A percentile compares a stretch with the other conserved stretches of the same genome.
Evolutionary conservation across 2,888 invertebrate species (phyloP).

Genomic region (Uloborus plumipes): DNA sequence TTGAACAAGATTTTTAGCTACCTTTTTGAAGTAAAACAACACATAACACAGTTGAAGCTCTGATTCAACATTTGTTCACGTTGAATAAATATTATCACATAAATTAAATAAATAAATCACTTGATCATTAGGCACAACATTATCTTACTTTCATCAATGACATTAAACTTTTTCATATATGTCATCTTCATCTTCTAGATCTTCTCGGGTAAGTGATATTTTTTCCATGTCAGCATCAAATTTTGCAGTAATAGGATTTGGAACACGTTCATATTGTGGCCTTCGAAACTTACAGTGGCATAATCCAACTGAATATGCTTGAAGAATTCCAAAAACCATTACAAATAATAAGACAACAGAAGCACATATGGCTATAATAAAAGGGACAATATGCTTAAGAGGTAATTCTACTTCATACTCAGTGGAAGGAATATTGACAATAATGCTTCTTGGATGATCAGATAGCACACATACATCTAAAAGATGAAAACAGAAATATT

Average conservation of each 20-base stretch:
- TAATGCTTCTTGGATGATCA: slow-evolving; percentile 40
- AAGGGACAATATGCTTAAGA: slow-evolving; percentile 44
- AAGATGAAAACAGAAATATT: slow-evolving; percentile 16
- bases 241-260: slow-evolving; percentile 34
- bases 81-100: slow-evolving; percentile 9
- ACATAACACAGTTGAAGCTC: slow-evolving; percentile 32
- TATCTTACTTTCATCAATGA: not conserved
- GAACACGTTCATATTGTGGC: slow-evolving; percentile 43
- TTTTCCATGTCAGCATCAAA: slow-evolving; percentile 58
- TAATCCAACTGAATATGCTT: slow-evolving; percentile 38
- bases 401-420: slow-evolving; percentile 36
- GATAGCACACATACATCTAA: slow-evolving; percentile 49
- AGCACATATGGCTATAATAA: slow-evolving; percentile 50
- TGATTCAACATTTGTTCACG: slow-evolving; percentile 11
- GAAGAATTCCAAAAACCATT: slow-evolving; percentile 56
- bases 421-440: slow-evolving; percentile 6
- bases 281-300: slow-evolving; percentile 14
- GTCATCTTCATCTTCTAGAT: slow-evolving; percentile 61
- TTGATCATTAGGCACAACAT: slow-evolving; percentile 53
- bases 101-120: slow-evolving; percentile 29
- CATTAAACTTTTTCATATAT: slow-evolving; percentile 49
- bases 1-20: no score
- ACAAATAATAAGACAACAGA: slow-evolving; percentile 57
- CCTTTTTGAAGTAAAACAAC: slow-evolving; percentile 16
- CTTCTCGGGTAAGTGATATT: slow-evolving; percentile 48